Evolutionary conservation across 2,888 invertebrate species (phyloP), one percentile per base, ranked within the genome.

Genomic region (Dione vanillae): DNA sequence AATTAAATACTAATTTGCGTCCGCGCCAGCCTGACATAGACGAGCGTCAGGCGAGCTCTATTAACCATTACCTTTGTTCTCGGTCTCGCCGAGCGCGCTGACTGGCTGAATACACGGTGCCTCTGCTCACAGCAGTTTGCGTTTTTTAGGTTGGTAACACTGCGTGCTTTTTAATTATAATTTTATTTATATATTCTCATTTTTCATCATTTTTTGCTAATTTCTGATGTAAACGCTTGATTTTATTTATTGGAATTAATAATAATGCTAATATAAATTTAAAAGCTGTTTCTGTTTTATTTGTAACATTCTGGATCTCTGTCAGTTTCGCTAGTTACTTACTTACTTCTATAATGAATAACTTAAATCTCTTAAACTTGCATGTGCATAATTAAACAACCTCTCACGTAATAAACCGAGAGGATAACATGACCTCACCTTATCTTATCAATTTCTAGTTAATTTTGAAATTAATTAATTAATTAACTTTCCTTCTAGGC

Each of bases 71-170:
- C 87, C 89, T 75, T 92, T 92, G 80, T 90, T 90, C 91, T 88
- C 90, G 89, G 91, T 91, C 78, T 78, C 85, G 82, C 83, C 89
- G 90, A 88, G 90, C 78, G 74, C 80, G 88, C 89, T 83, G 87
- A 82, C 80, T 84, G 87, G 87, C 86, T 84, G 89, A 81, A 79
- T 79, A 82, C 85, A 81, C 89, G 91, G 91, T 90, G 87, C 89
- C 90, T 90, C 92, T 90, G 89, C 91, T 93, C 91, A 92, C 92
- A 85, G 84, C 87, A 89, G 88, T 86, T 89, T 90, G 80, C 85
- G 84, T 89, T 92, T 67, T 92, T 91, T 93, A 93, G 93, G 93
- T 93, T 91, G 83, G 93, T 93, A 92, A 84, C 79, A 79, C 77
- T 74, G 88, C 90, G 87, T 88, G 88, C 89, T 86, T 86, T 81